phyloP scores from a whole-genome alignment of 2,113 vertebrate species.

The Mellivora capensis region DNA sequence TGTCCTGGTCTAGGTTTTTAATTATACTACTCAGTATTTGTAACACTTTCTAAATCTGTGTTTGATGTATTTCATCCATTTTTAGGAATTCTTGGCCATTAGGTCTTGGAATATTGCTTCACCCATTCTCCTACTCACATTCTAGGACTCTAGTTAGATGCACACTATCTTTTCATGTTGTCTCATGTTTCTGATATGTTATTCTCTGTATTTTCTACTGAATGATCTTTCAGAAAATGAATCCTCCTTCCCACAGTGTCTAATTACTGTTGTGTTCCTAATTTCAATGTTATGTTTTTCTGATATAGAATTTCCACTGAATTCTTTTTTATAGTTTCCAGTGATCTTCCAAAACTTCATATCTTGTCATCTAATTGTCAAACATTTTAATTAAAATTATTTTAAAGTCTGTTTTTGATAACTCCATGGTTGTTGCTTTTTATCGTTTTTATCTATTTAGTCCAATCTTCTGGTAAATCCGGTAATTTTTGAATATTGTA shows the following conservation, averaged over 20 bases:
- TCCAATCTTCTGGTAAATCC: background rate
- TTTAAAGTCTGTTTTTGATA: background rate
- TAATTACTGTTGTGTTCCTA: background rate
- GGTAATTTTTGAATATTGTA: background rate
- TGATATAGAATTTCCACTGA: background rate
- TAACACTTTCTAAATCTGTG: background rate
- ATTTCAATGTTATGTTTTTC: background rate
- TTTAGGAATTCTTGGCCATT: background rate
- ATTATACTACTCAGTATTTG: background rate
- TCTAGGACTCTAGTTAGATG: background rate
- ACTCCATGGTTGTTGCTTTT: background rate
- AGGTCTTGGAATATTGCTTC: background rate
- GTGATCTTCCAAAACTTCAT: background rate
- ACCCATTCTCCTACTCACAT: background rate
- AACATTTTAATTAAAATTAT: background rate
- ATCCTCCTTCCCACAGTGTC: background rate
- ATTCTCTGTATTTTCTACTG: background rate
- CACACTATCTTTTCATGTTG: background rate
- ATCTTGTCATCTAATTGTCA: background rate
- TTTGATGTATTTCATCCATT: background rate
- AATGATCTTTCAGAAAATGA: background rate
- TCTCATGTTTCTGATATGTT: background rate
- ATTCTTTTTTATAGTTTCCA: background rate
- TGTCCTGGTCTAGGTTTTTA: background rate
- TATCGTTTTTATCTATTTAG: background rate